phyloP scores from a whole-genome alignment of 2,888 invertebrate genomes.

The Cremastinae sp. region DNA sequence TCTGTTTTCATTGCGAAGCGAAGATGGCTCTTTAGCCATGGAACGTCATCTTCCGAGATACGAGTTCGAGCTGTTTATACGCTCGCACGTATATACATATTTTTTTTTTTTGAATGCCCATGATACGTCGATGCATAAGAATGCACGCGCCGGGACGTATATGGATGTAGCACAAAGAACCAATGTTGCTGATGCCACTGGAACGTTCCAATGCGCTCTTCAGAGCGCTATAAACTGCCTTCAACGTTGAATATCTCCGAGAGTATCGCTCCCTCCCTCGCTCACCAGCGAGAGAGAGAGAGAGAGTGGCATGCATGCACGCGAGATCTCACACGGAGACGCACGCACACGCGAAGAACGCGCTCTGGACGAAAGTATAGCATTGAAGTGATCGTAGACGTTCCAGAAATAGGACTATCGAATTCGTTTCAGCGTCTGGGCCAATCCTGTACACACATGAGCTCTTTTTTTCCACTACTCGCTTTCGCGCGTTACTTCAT shows the following conservation, averaged over 20 bases:
- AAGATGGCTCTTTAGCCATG: slow-evolving; percentile 31
- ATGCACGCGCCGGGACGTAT: neutral
- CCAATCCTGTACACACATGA: neutral
- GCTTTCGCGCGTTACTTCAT: slow-evolving; percentile 2
- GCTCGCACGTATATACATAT: neutral
- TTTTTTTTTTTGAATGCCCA: neutral
- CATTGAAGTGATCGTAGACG: slow-evolving; percentile 42
- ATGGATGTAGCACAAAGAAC: slow-evolving; percentile 8
- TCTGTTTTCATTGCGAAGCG: slow-evolving; percentile 51
- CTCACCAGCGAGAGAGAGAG: slow-evolving; percentile 11
- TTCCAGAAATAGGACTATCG: slow-evolving; percentile 53
- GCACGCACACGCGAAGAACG: neutral
- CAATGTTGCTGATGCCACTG: slow-evolving; percentile 49
- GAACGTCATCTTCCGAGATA: slow-evolving; percentile 44
- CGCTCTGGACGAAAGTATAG: slow-evolving; percentile 46
- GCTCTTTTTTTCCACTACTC: neutral
- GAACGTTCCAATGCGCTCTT: slow-evolving; percentile 48
- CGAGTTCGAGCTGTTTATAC: slow-evolving; percentile 40
- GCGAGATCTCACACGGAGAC: neutral
- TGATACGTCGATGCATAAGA: neutral
- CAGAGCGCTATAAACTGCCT: slow-evolving; percentile 54
- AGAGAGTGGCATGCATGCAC: slow-evolving; percentile 54
- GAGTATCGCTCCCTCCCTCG: slow-evolving; percentile 47
- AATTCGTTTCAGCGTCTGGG: slow-evolving; percentile 31
- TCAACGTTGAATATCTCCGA: slow-evolving; percentile 55